A percentile compares a stretch with the other conserved stretches of the same genome.
Evolutionary conservation across 1,140 invertebrate genomes (phyloP).

Genomic region (Bombus confusus): DNA sequence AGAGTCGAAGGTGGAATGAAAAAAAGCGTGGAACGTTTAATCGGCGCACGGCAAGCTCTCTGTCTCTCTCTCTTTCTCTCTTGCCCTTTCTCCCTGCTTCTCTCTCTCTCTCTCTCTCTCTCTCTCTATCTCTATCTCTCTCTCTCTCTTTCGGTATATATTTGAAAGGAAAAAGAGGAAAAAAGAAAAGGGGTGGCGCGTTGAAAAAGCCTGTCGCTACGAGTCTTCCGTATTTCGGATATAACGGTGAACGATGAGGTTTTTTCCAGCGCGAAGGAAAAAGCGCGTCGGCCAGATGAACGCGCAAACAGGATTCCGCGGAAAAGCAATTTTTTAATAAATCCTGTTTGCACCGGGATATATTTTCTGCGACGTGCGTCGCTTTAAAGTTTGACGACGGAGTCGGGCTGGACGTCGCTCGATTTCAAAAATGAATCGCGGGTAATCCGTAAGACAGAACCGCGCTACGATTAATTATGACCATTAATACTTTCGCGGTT

Average conservation of each 20-base stretch:
- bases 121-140: neutral
- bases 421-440: conserved; percentile 17
- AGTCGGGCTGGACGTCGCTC: neutral
- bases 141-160: conserved; percentile 14
- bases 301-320: conserved; percentile 43
- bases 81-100: neutral
- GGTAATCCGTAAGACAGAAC: neutral
- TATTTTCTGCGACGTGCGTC: conserved; percentile 51
- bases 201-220: conserved; percentile 66
- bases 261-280: conserved; percentile 38
- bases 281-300: conserved; percentile 46
- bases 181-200: neutral
- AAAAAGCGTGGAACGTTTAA: conserved; percentile 63
- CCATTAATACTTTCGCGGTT: neutral
- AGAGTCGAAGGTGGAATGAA: conserved; percentile 11
- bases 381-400: conserved; percentile 52
- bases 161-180: conserved; percentile 31
- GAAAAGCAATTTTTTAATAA: conserved; percentile 65
- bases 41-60: conserved; percentile 42
- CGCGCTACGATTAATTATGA: neutral
- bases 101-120: neutral
- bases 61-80: neutral
- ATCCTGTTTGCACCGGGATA: conserved; percentile 59
- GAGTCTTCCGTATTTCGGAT: conserved; percentile 60
- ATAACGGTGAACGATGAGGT: conserved; percentile 65